Conservation (phyloP, 2,113 vertebrate genomes). For the Alligator mississippiensis region DNA sequence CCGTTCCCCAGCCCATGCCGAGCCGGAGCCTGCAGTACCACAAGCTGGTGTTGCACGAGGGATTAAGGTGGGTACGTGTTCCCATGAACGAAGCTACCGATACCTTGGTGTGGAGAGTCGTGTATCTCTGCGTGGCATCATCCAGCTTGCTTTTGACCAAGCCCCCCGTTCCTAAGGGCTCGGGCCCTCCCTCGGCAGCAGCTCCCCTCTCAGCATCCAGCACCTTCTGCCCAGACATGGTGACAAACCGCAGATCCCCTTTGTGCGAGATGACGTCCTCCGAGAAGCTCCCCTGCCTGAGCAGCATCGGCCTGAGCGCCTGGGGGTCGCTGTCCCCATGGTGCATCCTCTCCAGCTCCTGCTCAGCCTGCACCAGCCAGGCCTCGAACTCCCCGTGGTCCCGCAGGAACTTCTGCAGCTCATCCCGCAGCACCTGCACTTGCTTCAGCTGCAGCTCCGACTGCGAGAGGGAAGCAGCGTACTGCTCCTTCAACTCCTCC, state of each 20-base stretch:
- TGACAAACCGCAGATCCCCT: constrained; percentile 94
- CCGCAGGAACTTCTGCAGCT: constrained; percentile 91
- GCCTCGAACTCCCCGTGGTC: constrained; percentile 86
- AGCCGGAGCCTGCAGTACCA: not conserved
- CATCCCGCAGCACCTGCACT: constrained; percentile 86
- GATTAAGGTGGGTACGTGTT: too few species aligned
- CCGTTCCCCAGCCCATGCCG: not conserved
- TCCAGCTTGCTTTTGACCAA: constrained; percentile 88
- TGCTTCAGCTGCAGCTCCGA: constrained; percentile 87
- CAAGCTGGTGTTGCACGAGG: too few species aligned
- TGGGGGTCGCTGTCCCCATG: constrained; percentile 76
- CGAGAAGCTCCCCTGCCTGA: constrained; percentile 80
- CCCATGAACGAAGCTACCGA: rapidly evolving
- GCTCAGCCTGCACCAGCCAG: constrained; percentile 91
- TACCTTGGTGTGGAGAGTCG: constrained; percentile 89
- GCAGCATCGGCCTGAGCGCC: constrained; percentile 77
- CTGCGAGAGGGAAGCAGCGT: constrained; percentile 77
- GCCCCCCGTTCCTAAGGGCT: constrained; percentile 73
- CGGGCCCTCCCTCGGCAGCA: constrained; percentile 64
- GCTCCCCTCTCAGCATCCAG: constrained; percentile 81
- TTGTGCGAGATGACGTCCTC: constrained; percentile 98
- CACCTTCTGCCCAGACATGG: constrained; percentile 96
- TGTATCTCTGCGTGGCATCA: constrained; percentile 88
- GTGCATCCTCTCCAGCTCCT: constrained; percentile 82
- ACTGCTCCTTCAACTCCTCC: constrained; percentile 83